These are phyloP conservation scores for Caenorhabditis sulstoni DNA, from an alignment of 2,888 invertebrate species.

Conservation along the genomic window DNA sequence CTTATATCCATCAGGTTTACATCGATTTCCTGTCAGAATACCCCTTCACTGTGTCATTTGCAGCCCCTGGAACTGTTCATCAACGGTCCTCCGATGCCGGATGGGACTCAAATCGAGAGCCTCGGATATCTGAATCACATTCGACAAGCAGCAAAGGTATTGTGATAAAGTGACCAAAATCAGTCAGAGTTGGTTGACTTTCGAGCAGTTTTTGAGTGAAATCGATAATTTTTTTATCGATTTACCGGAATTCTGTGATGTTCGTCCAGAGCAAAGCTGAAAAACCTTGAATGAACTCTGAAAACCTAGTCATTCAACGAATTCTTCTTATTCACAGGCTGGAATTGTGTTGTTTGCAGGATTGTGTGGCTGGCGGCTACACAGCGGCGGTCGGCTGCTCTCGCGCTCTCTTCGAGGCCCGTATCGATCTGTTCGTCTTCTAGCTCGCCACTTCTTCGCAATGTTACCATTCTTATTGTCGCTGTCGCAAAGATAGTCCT, in stretches of 20 bases:
- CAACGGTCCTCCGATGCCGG: constrained; percentile 66
- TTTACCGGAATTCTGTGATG: no score
- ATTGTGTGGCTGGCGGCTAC: constrained; percentile 76
- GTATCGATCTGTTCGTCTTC: constrained; percentile 72
- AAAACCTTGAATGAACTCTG: no score
- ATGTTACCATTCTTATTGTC: constrained; percentile 16
- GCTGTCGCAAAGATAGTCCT: neutral
- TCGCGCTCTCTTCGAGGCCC: constrained; percentile 76
- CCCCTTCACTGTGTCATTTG: constrained; percentile 14
- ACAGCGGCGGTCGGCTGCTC: constrained; percentile 69
- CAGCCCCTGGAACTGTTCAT: constrained; percentile 61
- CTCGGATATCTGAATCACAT: constrained; percentile 65
- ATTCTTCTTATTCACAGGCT: no score
- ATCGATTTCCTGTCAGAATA: neutral
- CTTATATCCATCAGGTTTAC: constrained; percentile 59
- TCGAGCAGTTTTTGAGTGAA: no score
- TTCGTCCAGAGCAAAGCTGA: no score
- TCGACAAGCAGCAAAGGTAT: constrained; percentile 53
- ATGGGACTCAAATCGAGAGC: constrained; percentile 54
- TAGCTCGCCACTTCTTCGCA: constrained; percentile 28
- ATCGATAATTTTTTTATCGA: no score
- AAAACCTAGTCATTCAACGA: no score
- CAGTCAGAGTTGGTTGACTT: no score
- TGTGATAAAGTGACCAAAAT: no score
- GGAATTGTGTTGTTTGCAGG: constrained; percentile 36